These are phyloP conservation scores for Plebejus argus DNA, from an alignment of 2,888 invertebrate species.

Conservation along the genomic window DNA sequence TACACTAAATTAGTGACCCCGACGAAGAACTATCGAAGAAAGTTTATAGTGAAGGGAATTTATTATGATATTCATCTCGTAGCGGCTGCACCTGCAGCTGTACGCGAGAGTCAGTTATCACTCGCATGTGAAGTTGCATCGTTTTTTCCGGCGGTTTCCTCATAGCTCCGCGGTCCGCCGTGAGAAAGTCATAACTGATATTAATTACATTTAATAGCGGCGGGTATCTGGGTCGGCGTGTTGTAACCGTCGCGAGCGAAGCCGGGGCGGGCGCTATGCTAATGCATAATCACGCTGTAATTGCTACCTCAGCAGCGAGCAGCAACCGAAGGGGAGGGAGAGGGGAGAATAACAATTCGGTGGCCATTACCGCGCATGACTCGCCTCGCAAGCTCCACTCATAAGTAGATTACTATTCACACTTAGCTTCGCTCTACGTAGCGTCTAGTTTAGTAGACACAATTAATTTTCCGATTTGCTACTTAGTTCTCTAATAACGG, in stretches of 20 bases:
- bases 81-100: neutral
- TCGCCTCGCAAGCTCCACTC: conserved; percentile 48
- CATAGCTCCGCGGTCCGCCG: neutral
- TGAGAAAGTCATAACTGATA: conserved; percentile 20
- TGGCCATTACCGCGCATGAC: conserved; percentile 63
- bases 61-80: neutral
- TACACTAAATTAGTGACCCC: no score
- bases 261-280: conserved; percentile 8
- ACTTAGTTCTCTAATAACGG: no score
- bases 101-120: neutral
- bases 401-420: neutral
- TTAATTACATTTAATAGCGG: conserved; percentile 20
- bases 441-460: neutral
- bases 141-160: neutral
- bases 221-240: neutral
- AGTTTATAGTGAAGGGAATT: no score
- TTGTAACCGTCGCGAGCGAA: neutral
- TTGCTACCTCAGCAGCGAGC: conserved; percentile 11
- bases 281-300: conserved; percentile 16
- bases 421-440: neutral
- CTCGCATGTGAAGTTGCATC: neutral
- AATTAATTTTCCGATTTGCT: no score
- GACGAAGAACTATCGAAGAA: no score
- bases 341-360: conserved; percentile 46
- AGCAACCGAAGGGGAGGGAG: conserved; percentile 16